These are phyloP conservation scores for Eretmochelys imbricata DNA, from an alignment of 2,113 vertebrate species.

Conservation along the genomic window DNA sequence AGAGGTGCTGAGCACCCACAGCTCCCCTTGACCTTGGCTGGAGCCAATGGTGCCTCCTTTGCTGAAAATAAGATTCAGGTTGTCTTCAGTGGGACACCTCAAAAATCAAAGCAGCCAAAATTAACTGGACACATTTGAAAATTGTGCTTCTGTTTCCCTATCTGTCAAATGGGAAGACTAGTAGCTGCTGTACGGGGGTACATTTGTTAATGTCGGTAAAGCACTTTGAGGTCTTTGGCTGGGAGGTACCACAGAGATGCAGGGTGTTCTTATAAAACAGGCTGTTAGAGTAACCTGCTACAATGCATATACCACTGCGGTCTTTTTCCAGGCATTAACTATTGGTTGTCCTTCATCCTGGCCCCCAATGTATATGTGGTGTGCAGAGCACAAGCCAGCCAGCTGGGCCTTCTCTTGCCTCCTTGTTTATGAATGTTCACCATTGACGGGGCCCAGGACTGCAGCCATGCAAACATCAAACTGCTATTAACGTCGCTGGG, in stretches of 20 bases:
- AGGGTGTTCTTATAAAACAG: background rate
- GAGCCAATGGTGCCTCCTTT: background rate
- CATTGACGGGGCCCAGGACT: background rate
- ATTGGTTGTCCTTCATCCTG: background rate
- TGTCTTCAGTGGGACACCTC: background rate
- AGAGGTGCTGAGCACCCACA: background rate
- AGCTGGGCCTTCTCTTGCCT: background rate
- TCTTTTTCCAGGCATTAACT: background rate
- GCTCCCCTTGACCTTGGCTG: background rate
- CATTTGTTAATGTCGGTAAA: background rate
- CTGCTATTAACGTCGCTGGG: background rate
- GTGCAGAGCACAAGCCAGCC: background rate
- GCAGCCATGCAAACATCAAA: background rate
- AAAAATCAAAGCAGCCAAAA: background rate
- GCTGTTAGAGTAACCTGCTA: background rate
- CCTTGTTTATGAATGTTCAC: background rate
- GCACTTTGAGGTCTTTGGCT: background rate
- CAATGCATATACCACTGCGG: background rate
- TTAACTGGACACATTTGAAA: background rate
- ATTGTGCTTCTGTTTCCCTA: background rate
- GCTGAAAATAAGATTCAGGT: background rate
- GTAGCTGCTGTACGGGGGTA: background rate
- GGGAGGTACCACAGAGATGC: background rate
- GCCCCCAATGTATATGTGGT: background rate
- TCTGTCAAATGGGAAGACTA: background rate